These are phyloP conservation scores for Schrankia costaestrigalis DNA, from an alignment of 2,888 invertebrate species.

Conservation along the genomic window DNA sequence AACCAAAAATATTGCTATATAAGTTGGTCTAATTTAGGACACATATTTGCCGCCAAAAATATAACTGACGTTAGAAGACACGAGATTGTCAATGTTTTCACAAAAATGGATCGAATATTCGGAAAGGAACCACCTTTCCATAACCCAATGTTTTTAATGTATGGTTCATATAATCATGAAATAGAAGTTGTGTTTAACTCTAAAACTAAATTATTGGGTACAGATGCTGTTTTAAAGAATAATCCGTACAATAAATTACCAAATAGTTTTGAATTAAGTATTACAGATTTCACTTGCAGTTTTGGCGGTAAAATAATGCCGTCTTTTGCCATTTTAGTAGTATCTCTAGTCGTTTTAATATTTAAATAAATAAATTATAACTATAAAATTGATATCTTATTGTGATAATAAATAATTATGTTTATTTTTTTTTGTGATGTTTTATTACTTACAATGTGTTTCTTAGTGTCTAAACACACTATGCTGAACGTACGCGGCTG, in stretches of 20 bases:
- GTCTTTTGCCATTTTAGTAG: slow-evolving; percentile 35
- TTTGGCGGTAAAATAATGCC: slow-evolving; percentile 42
- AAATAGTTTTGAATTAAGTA: slow-evolving; percentile 58
- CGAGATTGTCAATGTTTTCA: slow-evolving; percentile 86
- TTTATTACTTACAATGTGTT: background rate
- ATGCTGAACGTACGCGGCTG: no score
- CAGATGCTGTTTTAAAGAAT: slow-evolving; percentile 45
- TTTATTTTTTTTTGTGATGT: background rate
- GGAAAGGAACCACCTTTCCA: slow-evolving; percentile 80
- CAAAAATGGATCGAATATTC: slow-evolving; percentile 85
- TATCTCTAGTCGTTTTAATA: slow-evolving; percentile 47
- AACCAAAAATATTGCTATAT: slow-evolving; percentile 79
- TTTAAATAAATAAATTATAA: background rate
- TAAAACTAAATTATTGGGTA: slow-evolving; percentile 63
- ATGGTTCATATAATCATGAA: slow-evolving; percentile 83
- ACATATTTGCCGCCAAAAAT: slow-evolving; percentile 83
- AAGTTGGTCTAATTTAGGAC: slow-evolving; percentile 85
- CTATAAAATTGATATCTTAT: background rate
- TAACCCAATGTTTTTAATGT: slow-evolving; percentile 85
- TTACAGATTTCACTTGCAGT: slow-evolving; percentile 43
- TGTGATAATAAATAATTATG: slow-evolving; percentile 16
- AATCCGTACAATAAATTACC: slow-evolving; percentile 62
- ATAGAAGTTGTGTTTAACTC: slow-evolving; percentile 85
- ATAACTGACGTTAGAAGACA: slow-evolving; percentile 78
- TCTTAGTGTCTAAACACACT: no score